Base-by-base conservation (phyloP, 1,140 invertebrate species). In the Triops cancriformis region DNA sequence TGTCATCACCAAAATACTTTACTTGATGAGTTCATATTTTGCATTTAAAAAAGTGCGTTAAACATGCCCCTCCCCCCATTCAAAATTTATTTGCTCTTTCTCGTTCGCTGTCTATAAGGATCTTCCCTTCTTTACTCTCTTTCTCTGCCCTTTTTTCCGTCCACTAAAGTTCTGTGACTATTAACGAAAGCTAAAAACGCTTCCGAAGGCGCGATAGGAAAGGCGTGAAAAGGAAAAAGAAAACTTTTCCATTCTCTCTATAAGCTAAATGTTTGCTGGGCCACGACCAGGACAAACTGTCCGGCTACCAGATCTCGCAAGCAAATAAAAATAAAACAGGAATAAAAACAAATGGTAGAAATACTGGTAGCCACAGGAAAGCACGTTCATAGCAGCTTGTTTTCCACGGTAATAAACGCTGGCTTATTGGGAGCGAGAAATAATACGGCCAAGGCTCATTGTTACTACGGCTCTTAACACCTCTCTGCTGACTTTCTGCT, bases 381-480 rank as follows among this genome's bases (percentile, higher is more conserved):
- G 51, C 51, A 64, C 51, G 51, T 64, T 64, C 51, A 64, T 23
- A 64, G 51, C 51, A 64, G 51, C 51, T 64, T 64, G 51, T 64
- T 64, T 37, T 64, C 51, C 51, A 64, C 51, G 51, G 51, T 64
- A 64, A 64, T 64, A 64, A 64, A 64, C 51, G 14, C 51, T 64
- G 18, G 51, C 51, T 64, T 64, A 64, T 64, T 64, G 51, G 51
- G 51, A n/a, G 51, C 14, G 18, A 23, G 18, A 10, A 64, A 23
- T 64, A 64, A 64, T 18, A 64, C 23, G 18, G 10, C 51, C 18
- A 64, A 64, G 51, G n/a, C 51, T 37, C 31, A 23, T 64, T 64
- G n/a, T 64, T 18, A 23, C 31, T 37, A 37, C 31, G 31, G 31
- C 31, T 37, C 31, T 37, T 37, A 37, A 37, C 31, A 37, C 31